phyloP scores from a whole-genome alignment of 2,113 vertebrate genomes.

The Isichthys henryi region DNA sequence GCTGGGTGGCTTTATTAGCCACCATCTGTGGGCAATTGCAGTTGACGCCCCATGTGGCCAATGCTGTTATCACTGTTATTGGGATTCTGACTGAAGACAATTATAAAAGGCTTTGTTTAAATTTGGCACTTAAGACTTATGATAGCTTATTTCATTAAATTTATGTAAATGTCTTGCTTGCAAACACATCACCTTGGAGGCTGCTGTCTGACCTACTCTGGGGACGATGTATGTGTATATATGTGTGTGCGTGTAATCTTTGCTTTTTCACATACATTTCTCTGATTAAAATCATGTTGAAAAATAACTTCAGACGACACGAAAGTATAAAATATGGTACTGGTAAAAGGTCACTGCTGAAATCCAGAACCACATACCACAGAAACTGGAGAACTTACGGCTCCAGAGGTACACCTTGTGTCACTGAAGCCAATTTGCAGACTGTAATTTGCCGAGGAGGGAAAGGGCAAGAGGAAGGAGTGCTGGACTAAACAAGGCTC shows the following conservation, averaged over 20 bases:
- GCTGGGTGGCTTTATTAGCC: neutral
- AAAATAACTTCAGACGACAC: neutral
- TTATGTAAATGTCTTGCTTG: neutral
- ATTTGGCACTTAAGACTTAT: neutral
- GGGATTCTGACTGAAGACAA: neutral
- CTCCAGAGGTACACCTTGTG: slow-evolving; percentile 29
- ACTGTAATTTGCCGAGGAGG: slow-evolving; percentile 41
- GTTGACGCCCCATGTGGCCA: neutral
- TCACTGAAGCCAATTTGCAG: slow-evolving; percentile 48
- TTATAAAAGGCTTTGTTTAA: neutral
- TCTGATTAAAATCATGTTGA: neutral
- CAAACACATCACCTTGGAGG: neutral
- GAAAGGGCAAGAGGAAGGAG: slow-evolving; percentile 24
- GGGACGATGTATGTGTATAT: neutral
- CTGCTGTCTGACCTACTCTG: neutral
- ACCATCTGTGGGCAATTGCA: neutral
- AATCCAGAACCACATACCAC: slow-evolving; percentile 18
- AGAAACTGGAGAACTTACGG: slow-evolving; percentile 26
- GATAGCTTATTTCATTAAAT: neutral
- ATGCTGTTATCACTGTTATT: neutral
- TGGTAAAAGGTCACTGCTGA: neutral
- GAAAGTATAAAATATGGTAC: neutral
- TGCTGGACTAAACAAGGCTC: slow-evolving; percentile 36
- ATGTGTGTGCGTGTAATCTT: no score
- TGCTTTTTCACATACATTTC: neutral